phyloP scores from a whole-genome alignment of 2,888 invertebrate genomes.

The Conops quadrifasciatus region DNA sequence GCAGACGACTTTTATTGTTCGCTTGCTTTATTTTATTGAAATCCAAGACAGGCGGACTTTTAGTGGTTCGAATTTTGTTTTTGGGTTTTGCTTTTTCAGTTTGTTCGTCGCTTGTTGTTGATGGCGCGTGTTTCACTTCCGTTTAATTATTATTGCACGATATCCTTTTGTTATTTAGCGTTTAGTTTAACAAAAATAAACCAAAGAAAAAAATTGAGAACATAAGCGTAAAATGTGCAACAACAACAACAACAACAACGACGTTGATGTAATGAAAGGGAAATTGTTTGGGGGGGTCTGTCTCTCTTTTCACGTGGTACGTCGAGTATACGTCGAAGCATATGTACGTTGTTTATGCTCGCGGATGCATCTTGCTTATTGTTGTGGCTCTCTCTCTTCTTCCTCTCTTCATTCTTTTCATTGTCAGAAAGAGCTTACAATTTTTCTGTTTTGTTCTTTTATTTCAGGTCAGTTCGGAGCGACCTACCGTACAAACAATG shows the following conservation, averaged over 20 bases:
- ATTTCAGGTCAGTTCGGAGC: neutral
- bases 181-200: neutral
- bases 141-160: conserved; percentile 60
- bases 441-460: neutral
- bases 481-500: neutral
- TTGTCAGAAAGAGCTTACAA: conserved; percentile 30
- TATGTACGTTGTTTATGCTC: conserved; percentile 17
- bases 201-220: conserved; percentile 34
- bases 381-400: neutral
- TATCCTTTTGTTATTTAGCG: neutral
- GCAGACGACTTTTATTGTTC: conserved; percentile 35
- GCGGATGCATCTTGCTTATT: neutral
- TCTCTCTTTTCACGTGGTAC: conserved; percentile 39
- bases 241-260: conserved; percentile 34
- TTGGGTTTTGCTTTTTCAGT: conserved; percentile 21
- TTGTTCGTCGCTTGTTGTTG: conserved; percentile 13
- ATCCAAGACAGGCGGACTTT: conserved; percentile 41
- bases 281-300: conserved; percentile 46
- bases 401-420: neutral
- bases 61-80: conserved; percentile 34
- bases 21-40: conserved; percentile 37
- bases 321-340: conserved; percentile 30
- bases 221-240: conserved; percentile 49
- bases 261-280: conserved; percentile 54
- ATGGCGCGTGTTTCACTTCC: conserved; percentile 66